Percentiles rank a stretch among this genome's conserved stretches.
Evolutionary conservation across 2,113 vertebrate species (phyloP).

Genomic region (Hippocampus abdominalis): DNA sequence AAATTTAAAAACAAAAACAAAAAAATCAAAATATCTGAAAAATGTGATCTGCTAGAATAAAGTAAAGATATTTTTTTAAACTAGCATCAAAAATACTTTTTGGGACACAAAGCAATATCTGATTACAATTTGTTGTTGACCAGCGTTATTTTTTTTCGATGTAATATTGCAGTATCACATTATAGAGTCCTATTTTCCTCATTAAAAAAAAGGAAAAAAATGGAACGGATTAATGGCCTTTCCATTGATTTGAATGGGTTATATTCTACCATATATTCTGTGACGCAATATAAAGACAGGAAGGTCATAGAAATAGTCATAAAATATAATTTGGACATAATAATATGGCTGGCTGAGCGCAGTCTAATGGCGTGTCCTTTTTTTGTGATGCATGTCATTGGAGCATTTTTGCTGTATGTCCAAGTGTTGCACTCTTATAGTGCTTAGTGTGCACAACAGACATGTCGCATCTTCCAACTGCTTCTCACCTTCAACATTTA

Average conservation of each 20-base stretch:
- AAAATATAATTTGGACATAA: conserved; percentile 38
- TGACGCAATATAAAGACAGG: conserved; percentile 38
- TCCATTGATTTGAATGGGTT: neutral
- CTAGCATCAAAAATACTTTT: too few relatives aligned
- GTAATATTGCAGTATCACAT: too few relatives aligned
- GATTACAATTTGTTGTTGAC: too few relatives aligned
- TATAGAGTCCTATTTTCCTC: neutral
- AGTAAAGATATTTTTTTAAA: too few relatives aligned
- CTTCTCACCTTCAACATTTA: conserved; percentile 35
- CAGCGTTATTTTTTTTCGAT: too few relatives aligned
- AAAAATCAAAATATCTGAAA: too few relatives aligned
- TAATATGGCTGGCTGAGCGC: conserved; percentile 27
- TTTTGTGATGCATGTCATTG: conserved; percentile 57
- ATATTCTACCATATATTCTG: conserved; percentile 40
- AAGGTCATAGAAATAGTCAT: conserved; percentile 22
- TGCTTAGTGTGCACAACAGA: conserved; percentile 39
- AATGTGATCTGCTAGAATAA: too few relatives aligned
- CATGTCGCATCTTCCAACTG: conserved; percentile 54
- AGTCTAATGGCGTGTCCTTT: conserved; percentile 56
- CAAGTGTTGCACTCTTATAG: conserved; percentile 49
- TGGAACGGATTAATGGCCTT: neutral
- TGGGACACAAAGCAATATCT: too few relatives aligned
- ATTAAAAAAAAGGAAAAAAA: neutral
- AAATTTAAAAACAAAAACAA: too few relatives aligned
- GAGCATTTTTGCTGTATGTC: conserved; percentile 60